Conservation (phyloP, 2,888 invertebrate species). For the Aromia moschata region DNA sequence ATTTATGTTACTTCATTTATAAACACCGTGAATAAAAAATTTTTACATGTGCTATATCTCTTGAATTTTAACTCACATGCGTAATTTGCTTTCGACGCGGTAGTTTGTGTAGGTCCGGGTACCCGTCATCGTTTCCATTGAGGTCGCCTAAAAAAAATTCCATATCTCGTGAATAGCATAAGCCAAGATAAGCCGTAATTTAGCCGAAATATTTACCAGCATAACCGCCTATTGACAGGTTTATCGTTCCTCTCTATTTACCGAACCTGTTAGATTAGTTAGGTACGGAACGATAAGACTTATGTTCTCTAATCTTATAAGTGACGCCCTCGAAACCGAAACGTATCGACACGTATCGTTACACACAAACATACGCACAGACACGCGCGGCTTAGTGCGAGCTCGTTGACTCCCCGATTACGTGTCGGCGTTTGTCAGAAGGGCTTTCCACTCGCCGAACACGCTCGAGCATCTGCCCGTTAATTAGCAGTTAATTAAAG, state of each 20-base stretch:
- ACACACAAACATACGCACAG: neutral
- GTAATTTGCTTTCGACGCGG: no score
- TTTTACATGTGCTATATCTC: no score
- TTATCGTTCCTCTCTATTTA: neutral
- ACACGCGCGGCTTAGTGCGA: neutral
- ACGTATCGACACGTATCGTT: no score
- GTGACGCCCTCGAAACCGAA: slow-evolving; percentile 4
- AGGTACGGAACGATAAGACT: slow-evolving; percentile 3
- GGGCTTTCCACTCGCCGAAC: slow-evolving; percentile 30
- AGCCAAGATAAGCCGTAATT: no score
- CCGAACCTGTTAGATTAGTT: slow-evolving; percentile 1
- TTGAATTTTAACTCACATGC: no score
- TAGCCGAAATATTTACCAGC: no score
- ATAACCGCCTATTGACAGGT: neutral
- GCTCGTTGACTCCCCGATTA: slow-evolving; percentile 17
- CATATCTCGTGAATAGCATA: no score
- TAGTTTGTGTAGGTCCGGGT: no score
- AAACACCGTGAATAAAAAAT: no score
- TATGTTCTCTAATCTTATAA: slow-evolving; percentile 7
- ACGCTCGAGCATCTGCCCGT: slow-evolving; percentile 34
- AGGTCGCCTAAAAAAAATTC: no score
- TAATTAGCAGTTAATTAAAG: slow-evolving; percentile 41
- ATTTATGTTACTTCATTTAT: no score
- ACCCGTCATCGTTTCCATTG: no score
- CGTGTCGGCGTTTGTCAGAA: slow-evolving; percentile 24